Evolutionary conservation across 2,888 invertebrate species (phyloP), one percentile per base, ranked within the genome.

Genomic region (Drosophila prolongata): DNA sequence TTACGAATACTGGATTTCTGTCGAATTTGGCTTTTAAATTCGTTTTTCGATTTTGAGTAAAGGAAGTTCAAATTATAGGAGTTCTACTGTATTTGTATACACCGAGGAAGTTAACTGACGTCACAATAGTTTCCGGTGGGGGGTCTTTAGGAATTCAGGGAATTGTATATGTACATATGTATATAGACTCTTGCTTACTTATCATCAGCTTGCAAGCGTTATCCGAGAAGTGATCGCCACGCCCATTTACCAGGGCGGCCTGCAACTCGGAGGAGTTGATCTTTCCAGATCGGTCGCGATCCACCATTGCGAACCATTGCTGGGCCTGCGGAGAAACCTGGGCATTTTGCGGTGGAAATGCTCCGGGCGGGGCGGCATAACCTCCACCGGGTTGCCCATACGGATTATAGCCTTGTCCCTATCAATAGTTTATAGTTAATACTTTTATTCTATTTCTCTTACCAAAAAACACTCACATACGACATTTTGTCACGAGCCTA

Each of bases 201-300:
- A 98, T 97, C 97, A 98, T 97, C 34, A 98, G 93, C 80, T 95
- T 95, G 91, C 97, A 98, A 9, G 97, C 96, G 67, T 94, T 95
- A 80, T 96, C 95, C 4, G 97, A 97, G 56, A 91, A 91, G 42
- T 91, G 82, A 80, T 96, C 94, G 13, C 97, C 97, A 91, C 97
- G 96, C 19, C 96, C 97, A 92, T 97, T 98, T 19, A 97, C 95
- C 43, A 98, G 93, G 1, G 97, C 98, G 8, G 95, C 93, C 91
- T 96, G 95, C 16, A 98, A 93, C 92, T 98, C 98, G 10, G 90
- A 74, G 9, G 96, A 94, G 57, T 95, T 95, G 57, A 98, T 98
- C 90, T 95, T 94, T 2, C 98, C 98, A 16, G 97, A 97, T 34
- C 94, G 94, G 90, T 98, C 97, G 78, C 94, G 94, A 89, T 98